Conservation (phyloP, 2,113 vertebrate species). For the Corythaeola cristata region DNA sequence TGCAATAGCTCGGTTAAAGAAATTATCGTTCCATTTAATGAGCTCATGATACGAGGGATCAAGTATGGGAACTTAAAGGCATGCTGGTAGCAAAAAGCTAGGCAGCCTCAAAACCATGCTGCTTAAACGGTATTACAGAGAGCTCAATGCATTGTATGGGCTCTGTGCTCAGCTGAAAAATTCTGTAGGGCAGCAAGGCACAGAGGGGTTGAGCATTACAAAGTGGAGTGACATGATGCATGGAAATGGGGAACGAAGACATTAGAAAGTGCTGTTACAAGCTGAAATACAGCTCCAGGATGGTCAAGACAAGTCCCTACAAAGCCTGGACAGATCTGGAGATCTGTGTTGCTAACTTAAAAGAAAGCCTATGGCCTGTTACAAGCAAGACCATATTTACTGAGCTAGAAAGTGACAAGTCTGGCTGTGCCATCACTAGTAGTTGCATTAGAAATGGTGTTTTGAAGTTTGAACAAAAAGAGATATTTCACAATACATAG, state of each 20-base stretch:
- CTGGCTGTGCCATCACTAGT: not conserved
- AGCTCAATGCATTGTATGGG: not conserved
- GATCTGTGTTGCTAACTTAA: not conserved
- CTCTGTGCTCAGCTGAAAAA: not conserved
- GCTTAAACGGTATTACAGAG: fast-evolving
- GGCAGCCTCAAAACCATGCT: not conserved
- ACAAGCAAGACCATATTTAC: not conserved
- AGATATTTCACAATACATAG: not conserved
- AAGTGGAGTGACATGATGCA: not conserved
- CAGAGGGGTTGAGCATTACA: not conserved
- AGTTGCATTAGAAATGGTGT: not conserved
- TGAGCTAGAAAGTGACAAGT: not conserved
- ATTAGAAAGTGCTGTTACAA: not conserved
- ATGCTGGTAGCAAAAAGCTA: not conserved
- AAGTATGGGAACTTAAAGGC: not conserved
- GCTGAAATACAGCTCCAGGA: not conserved
- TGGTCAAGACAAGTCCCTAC: not conserved
- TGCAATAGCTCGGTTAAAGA: not conserved
- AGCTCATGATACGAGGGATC: not conserved
- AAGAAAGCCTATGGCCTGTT: not conserved
- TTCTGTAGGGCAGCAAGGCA: not conserved
- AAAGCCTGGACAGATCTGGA: not conserved
- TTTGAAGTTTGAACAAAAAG: not conserved
- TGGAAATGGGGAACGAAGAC: not conserved
- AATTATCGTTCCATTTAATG: not conserved